phyloP scores from a whole-genome alignment of 2,113 vertebrate species.

The Mionectes macconnelli region DNA sequence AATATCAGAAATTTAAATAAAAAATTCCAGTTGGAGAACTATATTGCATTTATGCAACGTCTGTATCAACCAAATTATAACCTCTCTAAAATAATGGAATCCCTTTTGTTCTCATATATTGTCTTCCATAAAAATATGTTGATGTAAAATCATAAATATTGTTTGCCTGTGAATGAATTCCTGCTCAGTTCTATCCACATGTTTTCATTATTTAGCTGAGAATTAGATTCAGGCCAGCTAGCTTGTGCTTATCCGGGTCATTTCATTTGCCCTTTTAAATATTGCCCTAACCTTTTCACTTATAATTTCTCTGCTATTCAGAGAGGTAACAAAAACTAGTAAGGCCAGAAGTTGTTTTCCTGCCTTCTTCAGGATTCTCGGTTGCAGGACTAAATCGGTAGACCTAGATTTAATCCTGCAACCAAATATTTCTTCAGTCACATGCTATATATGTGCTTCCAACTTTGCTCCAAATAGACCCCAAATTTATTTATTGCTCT shows the following conservation, averaged over 20 bases:
- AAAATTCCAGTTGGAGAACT: neutral
- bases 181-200: neutral
- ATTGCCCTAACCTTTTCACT: neutral
- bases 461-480: neutral
- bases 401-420: neutral
- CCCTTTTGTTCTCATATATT: neutral
- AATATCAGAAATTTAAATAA: neutral
- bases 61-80: neutral
- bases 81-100: neutral
- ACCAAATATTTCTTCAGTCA: neutral
- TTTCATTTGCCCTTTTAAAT: slow-evolving; percentile 21
- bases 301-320: neutral
- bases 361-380: neutral
- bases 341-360: neutral
- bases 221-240: slow-evolving; percentile 8
- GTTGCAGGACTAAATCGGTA: neutral
- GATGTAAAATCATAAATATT: neutral
- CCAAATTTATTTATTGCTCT: neutral
- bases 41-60: neutral
- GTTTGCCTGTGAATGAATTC: neutral
- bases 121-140: neutral
- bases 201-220: slow-evolving; percentile 2
- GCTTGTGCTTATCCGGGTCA: neutral
- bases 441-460: neutral
- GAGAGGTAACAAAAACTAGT: neutral